Base-by-base conservation (phyloP, 2,113 vertebrate species). In the Xiphophorus hellerii region DNA sequence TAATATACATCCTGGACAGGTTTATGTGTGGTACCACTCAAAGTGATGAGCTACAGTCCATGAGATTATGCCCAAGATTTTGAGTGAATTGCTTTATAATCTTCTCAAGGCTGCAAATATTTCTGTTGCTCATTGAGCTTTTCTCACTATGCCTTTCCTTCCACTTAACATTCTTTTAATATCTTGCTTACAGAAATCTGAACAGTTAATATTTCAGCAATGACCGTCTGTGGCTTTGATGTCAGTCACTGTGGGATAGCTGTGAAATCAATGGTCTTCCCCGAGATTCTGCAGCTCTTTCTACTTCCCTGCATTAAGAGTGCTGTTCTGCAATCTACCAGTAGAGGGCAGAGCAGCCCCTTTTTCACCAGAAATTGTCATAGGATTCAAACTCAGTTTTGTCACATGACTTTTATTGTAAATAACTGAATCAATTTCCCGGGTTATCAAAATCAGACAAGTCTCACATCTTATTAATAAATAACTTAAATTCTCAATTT, bases 331-430 rank as follows among this genome's bases (percentile, higher is more conserved):
- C n/a, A 42, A 27, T 69, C 68, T 28, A 76, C 74, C 81, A 76
- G 68, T 20, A 89, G 88, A 81, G 77, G 84, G 79, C 74, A 88
- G 74, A 39, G 61, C 0, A 71, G 61, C 1, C 4, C 54, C 42
- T 5, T 51, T 39, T 66, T 35, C 37, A 6, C 22, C 27, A 69
- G 44, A 25, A 13, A n/a, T 39, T 4, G 30, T 27, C 39, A n/a
- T 39, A 2, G 5, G 17, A 58, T 8, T n/a, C 51, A 58, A 58
- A n/a, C 51, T 58, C 51, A 58, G 51, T 10, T 9, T 54, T 58
- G 3, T 10, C 25, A 58, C 17, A 25, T 54, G 5, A 58, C 51
- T n/a, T 58, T 58, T 58, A 58, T n/a, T 25, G 22, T 58, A n/a
- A 58, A 3, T 3, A 58, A 25, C 51, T 7, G 1, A 54, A 20